A percentile compares a stretch with the other conserved stretches of the same genome.
phyloP scores from a whole-genome alignment of 2,797 vertebrate species.

The Philypnodon macrostomus region DNA sequence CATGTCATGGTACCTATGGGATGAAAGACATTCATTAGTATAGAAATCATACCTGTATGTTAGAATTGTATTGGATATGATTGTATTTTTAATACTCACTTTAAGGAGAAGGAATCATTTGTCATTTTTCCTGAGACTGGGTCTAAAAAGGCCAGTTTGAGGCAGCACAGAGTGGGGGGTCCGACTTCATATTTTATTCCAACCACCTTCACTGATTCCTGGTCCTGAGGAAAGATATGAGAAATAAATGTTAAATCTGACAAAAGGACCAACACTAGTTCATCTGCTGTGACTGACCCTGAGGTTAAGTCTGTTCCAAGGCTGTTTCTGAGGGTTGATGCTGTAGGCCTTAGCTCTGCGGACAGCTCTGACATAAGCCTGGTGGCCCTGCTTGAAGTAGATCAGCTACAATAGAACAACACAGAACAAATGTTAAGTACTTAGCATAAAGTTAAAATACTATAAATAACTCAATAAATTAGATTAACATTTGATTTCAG shows the following conservation, averaged over 20 bases:
- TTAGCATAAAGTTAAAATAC: too few species aligned
- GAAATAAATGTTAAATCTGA: background rate
- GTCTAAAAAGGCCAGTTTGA: constrained; percentile 96
- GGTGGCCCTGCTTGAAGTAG: constrained; percentile 97
- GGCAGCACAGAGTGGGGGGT: constrained; percentile 93
- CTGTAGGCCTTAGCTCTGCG: constrained; percentile 92
- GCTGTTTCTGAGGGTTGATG: constrained; percentile 95
- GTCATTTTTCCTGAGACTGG: constrained; percentile 96
- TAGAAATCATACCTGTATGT: background rate
- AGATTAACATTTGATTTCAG: too few species aligned
- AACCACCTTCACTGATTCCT: constrained; percentile 96
- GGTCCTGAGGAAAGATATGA: constrained; percentile 78
- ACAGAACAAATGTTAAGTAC: background rate
- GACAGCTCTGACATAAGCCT: constrained; percentile 94
- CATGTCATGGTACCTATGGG: constrained; percentile 94
- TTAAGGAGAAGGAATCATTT: constrained; percentile 94
- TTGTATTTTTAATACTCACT: constrained; percentile 77
- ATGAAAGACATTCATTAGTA: background rate
- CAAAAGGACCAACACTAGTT: background rate
- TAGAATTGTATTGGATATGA: background rate
- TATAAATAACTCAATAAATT: too few species aligned
- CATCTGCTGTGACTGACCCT: constrained; percentile 83
- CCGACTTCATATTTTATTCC: constrained; percentile 97
- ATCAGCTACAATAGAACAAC: constrained; percentile 80
- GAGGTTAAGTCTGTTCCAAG: constrained; percentile 98